Percentiles rank a stretch among this genome's conserved stretches.
Evolutionary conservation across 2,797 vertebrate species (phyloP).

Genomic region (Bradypodion ventrale): DNA sequence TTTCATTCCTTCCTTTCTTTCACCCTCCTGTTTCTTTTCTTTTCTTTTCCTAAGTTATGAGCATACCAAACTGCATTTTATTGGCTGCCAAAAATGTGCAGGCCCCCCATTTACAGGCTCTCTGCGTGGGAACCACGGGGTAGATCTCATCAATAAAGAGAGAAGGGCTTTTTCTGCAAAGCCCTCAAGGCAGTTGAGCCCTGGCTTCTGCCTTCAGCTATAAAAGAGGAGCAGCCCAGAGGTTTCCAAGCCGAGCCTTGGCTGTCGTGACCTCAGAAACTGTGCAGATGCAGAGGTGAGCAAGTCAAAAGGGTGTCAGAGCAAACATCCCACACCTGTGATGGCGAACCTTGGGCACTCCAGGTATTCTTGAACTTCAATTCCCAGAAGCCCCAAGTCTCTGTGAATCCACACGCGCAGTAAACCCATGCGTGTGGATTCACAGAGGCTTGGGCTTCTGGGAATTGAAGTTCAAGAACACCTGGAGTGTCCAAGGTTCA

Average conservation of each 20-base stretch:
- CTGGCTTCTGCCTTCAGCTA: conserved; percentile 16
- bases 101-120: conserved; percentile 13
- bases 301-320: too few species aligned
- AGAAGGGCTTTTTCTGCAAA: not conserved
- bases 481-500: too few species aligned
- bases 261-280: fast-evolving
- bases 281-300: too few species aligned
- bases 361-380: too few species aligned
- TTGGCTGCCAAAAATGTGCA: not conserved
- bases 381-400: too few species aligned
- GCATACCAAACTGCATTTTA: conserved; percentile 22
- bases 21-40: too few species aligned
- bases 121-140: not conserved
- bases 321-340: not conserved
- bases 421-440: too few species aligned
- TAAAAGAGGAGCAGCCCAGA: conserved; percentile 8
- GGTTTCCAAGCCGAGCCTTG: not conserved
- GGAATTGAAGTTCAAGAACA: too few species aligned
- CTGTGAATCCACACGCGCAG: too few species aligned
- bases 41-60: not conserved
- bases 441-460: too few species aligned
- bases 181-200: conserved; percentile 17
- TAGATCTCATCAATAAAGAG: not conserved
- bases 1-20: too few species aligned
- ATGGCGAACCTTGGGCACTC: too few species aligned